Base-by-base conservation (phyloP, 2,797 vertebrate genomes). In the Falco naumanni region DNA sequence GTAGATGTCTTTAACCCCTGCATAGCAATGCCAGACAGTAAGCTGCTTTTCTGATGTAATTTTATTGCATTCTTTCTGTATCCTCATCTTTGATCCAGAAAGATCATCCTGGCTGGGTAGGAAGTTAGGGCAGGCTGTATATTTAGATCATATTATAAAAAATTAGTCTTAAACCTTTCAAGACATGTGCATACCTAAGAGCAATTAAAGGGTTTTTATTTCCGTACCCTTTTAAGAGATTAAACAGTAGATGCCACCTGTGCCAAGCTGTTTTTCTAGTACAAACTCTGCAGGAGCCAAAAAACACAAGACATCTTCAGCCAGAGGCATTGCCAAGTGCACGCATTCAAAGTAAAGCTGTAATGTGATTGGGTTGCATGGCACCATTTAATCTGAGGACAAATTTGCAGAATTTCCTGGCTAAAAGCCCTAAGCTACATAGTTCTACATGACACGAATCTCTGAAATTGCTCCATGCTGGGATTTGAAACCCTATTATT, bases 321-420 rank as follows among this genome's bases (percentile, higher is more conserved):
- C 60, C 60, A 74, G 60, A 83, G 53, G 24, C 39, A 51, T 56
- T 95, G 75, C 84, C 72, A 94, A 93, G 60, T 86, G 78, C 43
- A 48, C 84, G 47, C 69, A 78, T 92, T 87, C 90, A 84, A 83
- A 97, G 87, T 96, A 81, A 87, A 92, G 12, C 43, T 81, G 54
- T 68, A 69, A 57, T 31, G 16, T 53, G 61, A 81, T 19, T 78
- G 69, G 33, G 59, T 89, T 96, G 81, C 90, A 63, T 72, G 84
- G 84, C 50, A 89, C 39, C 34, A 75, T 89, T 96, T 86, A 92
- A 93, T 93, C 57, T 72, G 43, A 87, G 82, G 65, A 89, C 53
- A 87, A 76, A 84, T 87, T 71, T 94, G 61, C 75, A 95, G 90
- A 95, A 95, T 89, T 94, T 96, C 89, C 90, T 96, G 89, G 75